Evolutionary conservation across 2,113 vertebrate genomes (phyloP), one percentile per base, ranked within the genome.

Genomic region (Plotosus lineatus): DNA sequence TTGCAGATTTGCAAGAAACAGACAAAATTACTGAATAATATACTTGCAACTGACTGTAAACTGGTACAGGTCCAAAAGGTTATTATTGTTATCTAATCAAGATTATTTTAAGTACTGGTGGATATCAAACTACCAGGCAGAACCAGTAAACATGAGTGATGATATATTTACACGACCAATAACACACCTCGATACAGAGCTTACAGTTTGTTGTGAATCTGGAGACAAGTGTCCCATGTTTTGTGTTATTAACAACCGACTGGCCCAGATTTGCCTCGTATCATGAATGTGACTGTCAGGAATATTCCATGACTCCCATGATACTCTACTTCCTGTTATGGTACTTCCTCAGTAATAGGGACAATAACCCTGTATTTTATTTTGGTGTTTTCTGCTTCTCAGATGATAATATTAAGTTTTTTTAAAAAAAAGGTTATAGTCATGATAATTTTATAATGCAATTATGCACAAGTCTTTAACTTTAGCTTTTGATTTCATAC

Each of bases 101-200:
- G 23, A 42, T 68, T 11, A 26, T 68, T 68, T 68, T 40, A 66
- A 23, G 63, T 3, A 14, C 10, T 60, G 12, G 26, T 60, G 15
- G 15, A 61, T 61, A 33, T 36, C 28, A n/a, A 61, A 33, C 31
- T 33, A 36, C 17, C 31, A 36, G 60, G 4, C 6, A 33, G 60
- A 63, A 19, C 60, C 60, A 63, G 36, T 63, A 63, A 63, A 63
- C 31, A 63, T 36, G 33, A 63, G 31, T 63, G 15, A 40, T 66
- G 36, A 26, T 68, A n/a, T 68, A 68, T 42, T 68, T 68, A 68
- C 26, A n/a, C 23, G 42, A 68, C n/a, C 38, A 14, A 14, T n/a
- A 68, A 68, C 14, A 40, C 4, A 40, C 17, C 19, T 63, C 36
- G 17, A 0, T 7, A 21, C 9, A 36, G 15, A 63, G 60, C 33